Conservation (phyloP, 2,888 invertebrate species). For the Cerastis rubricosa region DNA sequence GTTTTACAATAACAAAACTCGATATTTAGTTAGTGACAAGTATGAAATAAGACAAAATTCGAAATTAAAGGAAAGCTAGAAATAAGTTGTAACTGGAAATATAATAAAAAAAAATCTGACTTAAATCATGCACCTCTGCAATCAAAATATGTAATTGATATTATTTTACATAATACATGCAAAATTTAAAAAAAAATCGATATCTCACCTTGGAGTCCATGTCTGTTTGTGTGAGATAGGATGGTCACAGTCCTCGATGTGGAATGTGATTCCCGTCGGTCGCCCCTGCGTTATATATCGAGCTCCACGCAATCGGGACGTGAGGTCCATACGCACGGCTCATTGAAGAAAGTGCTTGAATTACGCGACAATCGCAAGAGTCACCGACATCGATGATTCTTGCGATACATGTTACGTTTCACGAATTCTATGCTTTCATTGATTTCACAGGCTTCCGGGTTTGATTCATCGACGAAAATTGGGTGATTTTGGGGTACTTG, state of each 20-base stretch:
- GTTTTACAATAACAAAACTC: neutral
- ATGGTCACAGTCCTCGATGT: conserved; percentile 82
- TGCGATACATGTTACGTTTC: conserved; percentile 80
- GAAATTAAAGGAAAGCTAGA: neutral
- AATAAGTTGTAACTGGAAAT: neutral
- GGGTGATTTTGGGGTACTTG: neutral
- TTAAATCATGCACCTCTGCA: neutral
- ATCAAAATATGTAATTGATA: too few relatives aligned
- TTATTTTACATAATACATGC: neutral
- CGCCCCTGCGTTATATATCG: conserved; percentile 84
- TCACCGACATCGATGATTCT: conserved; percentile 73
- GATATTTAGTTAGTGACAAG: neutral
- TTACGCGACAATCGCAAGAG: conserved; percentile 84
- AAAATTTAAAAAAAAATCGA: neutral
- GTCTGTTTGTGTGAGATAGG: conserved; percentile 83
- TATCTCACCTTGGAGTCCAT: conserved; percentile 88
- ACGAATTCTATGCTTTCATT: conserved; percentile 69
- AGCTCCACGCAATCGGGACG: conserved; percentile 84
- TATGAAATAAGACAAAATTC: neutral
- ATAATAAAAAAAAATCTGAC: neutral
- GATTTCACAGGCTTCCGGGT: conserved; percentile 63
- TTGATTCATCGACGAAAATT: conserved; percentile 45
- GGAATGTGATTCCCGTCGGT: conserved; percentile 82
- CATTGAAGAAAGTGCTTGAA: conserved; percentile 87
- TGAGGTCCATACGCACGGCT: conserved; percentile 85